Evolutionary conservation across 37 sponge, comb jelly and placozoan species (phyloP).

Genomic region (Ephydatia muelleri): DNA sequence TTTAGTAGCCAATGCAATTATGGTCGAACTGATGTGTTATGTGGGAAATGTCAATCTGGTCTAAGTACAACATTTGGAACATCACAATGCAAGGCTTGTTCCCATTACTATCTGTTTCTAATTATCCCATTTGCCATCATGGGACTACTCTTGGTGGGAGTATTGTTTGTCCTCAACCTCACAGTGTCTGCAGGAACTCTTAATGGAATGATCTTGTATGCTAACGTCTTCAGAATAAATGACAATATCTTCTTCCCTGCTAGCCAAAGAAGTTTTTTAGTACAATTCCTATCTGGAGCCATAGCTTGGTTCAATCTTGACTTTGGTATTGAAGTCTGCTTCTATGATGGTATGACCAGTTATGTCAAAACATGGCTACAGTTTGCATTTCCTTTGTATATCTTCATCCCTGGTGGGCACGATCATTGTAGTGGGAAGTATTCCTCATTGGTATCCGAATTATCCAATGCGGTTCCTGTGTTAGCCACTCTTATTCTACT

Average conservation of each 20-base stretch:
- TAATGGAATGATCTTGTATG: constrained; percentile 39
- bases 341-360: constrained; percentile 13
- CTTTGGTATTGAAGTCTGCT: constrained; percentile 26
- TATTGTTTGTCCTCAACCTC: constrained; percentile 16
- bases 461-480: constrained; percentile 16
- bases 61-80: constrained; percentile 8
- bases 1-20: constrained; percentile 21
- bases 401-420: neutral
- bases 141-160: constrained; percentile 13
- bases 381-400: constrained; percentile 39
- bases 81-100: constrained; percentile 8
- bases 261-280: neutral
- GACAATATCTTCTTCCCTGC: constrained; percentile 8
- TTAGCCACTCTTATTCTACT: constrained; percentile 34
- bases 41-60: constrained; percentile 33
- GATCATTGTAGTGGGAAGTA: constrained; percentile 8
- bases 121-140: constrained; percentile 9
- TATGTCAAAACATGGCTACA: constrained; percentile 34
- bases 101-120: constrained; percentile 15
- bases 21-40: constrained; percentile 19
- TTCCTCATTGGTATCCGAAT: constrained; percentile 7
- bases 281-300: neutral
- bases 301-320: constrained; percentile 37
- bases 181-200: constrained; percentile 32
- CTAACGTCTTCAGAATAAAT: constrained; percentile 28